phyloP scores from a whole-genome alignment of 2,797 vertebrate genomes.

The Pangasius sanitwongsei region DNA sequence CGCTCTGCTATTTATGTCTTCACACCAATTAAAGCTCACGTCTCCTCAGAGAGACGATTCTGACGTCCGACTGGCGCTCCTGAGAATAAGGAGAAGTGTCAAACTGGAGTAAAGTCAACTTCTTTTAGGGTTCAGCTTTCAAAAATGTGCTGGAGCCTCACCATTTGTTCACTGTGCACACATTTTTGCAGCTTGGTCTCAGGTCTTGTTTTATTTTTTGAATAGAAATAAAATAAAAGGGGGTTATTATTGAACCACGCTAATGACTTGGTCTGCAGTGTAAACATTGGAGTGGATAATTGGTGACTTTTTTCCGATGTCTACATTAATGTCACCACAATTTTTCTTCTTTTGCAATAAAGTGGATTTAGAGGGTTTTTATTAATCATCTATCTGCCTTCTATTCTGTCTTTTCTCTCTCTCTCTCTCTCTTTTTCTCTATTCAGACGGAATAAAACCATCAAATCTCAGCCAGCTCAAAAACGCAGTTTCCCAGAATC shows the following conservation, averaged over 20 bases:
- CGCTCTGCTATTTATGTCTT: constrained; percentile 53
- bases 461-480: too few species aligned
- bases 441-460: not conserved
- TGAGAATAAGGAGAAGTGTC: constrained; percentile 30
- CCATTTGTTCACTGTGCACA: not conserved
- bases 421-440: not conserved
- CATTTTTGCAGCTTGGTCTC: not conserved
- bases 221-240: too few species aligned
- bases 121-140: not conserved
- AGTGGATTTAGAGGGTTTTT: not conserved
- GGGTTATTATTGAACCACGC: not conserved
- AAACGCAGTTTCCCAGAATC: too few species aligned
- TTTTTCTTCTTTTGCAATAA: not conserved
- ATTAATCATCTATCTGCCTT: not conserved
- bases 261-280: not conserved
- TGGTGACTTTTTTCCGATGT: not conserved
- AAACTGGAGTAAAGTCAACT: constrained; percentile 22
- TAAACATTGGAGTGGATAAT: not conserved
- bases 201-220: not conserved
- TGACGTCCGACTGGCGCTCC: constrained; percentile 21
- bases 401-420: not conserved
- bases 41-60: constrained; percentile 28
- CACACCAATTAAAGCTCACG: constrained; percentile 59
- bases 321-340: not conserved
- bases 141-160: not conserved